Evolutionary conservation across 2,888 invertebrate species (phyloP), one percentile per base, ranked within the genome.

Genomic region (Agrotis exclamationis): DNA sequence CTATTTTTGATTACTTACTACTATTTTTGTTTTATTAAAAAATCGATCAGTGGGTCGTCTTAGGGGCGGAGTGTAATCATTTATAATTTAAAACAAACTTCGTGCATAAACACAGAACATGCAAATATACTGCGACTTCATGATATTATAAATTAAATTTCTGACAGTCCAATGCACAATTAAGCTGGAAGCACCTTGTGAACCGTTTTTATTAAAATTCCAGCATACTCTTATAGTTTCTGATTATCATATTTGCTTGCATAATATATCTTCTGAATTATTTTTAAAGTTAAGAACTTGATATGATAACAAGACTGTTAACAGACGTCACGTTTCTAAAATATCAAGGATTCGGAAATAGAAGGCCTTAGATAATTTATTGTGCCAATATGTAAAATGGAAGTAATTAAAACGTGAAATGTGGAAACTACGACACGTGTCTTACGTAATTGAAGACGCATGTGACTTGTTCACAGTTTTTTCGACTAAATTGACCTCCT

Each of bases 111-210:
- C n/a, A 70, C 18, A 20, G 39, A 70, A 59, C 20, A 74, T 63
- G 67, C 65, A 74, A 70, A 66, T 65, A 48, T 63, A 48, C 7
- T 53, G 13, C n/a, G 9, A 11, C 20, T 50, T 20, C 47, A 48
- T 13, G 20, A 63, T 9, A 24, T 24, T 14, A 67, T 66, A 73
- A 64, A 80, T 78, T 45, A 0, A 18, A 51, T 14, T 63, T 48
- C 50, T 59, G 74, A 63, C 66, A 70, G 11, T 1, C 11, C 45
- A 75, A 76, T 71, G 50, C 62, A 79, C 70, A 74, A 56, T 60
- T 56, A 22, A 58, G 2, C 20, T 58, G 67, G 66, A 77, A 78
- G 70, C 59, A 74, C 67, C 74, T 81, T 77, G 81, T 13, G 11
- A 48, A 70, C 47, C 11, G 28, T 64, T 67, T 80, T 63, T 54